Percentiles rank a stretch among this genome's conserved stretches.
phyloP scores from a whole-genome alignment of 2,888 invertebrate genomes.

The Tridacna gigas region DNA sequence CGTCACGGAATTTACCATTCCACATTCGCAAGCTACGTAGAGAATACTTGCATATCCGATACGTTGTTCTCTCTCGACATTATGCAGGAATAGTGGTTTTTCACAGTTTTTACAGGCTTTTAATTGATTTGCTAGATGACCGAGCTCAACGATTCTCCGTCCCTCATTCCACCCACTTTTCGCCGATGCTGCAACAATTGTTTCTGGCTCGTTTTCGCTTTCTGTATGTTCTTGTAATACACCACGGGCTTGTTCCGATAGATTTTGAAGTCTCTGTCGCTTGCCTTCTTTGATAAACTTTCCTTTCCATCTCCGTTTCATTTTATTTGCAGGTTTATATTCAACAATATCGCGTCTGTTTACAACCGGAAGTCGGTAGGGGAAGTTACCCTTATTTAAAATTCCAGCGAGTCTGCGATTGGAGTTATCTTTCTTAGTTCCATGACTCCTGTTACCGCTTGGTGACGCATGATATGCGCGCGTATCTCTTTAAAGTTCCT shows the following conservation, averaged over 20 bases:
- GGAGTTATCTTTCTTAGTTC: slow-evolving; percentile 1
- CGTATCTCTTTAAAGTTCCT: too few species aligned
- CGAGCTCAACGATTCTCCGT: slow-evolving; percentile 14
- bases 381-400: not conserved
- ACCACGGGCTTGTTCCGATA: not conserved
- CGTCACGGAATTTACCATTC: slow-evolving; percentile 5
- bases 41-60: too few species aligned
- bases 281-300: slow-evolving; percentile 10
- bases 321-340: not conserved
- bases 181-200: not conserved
- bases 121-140: slow-evolving; percentile 3
- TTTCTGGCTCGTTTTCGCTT: not conserved
- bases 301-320: slow-evolving; percentile 11
- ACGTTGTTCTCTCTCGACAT: slow-evolving; percentile 16
- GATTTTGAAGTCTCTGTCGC: not conserved
- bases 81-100: slow-evolving; percentile 12
- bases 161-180: slow-evolving; percentile 22
- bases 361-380: slow-evolving; percentile 23
- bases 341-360: slow-evolving; percentile 1
- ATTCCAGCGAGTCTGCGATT: too few species aligned
- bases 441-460: not conserved
- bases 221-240: not conserved
- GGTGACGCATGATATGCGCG: slow-evolving; percentile 13
- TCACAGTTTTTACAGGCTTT: slow-evolving; percentile 18
- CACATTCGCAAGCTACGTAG: slow-evolving; percentile 12